Evolutionary conservation across 1,140 invertebrate species (phyloP).

Genomic region (Sinella curviseta): DNA sequence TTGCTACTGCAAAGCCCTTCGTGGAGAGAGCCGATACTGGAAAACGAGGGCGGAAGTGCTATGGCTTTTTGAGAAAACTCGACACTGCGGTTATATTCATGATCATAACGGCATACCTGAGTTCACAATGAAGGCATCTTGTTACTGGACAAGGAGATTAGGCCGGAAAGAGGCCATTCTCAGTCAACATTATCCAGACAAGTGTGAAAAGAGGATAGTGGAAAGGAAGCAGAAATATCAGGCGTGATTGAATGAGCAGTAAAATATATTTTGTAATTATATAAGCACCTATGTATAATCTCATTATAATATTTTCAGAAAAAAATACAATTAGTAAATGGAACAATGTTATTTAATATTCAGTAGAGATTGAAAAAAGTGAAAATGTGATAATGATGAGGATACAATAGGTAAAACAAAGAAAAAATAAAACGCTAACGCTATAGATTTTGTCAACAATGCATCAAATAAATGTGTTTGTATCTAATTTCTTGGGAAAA

Average conservation of each 20-base stretch:
- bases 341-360: background rate
- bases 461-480: too few relatives aligned
- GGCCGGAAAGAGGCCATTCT: background rate
- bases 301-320: too few relatives aligned
- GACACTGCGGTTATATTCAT: conserved; percentile 21
- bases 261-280: too few relatives aligned
- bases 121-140: background rate
- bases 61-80: conserved; percentile 4
- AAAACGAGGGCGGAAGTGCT: background rate
- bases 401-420: too few relatives aligned
- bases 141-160: background rate
- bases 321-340: background rate
- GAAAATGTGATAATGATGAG: too few relatives aligned
- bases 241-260: too few relatives aligned
- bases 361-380: too few relatives aligned
- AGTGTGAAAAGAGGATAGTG: background rate
- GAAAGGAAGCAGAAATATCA: background rate
- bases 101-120: background rate
- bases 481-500: background rate
- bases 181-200: background rate
- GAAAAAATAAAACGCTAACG: too few relatives aligned
- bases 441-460: too few relatives aligned
- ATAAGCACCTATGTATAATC: too few relatives aligned
- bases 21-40: conserved; percentile 1
- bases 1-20: conserved; percentile 1